Base-by-base conservation (phyloP, 2,888 invertebrate genomes). In the Lypha dubia region DNA sequence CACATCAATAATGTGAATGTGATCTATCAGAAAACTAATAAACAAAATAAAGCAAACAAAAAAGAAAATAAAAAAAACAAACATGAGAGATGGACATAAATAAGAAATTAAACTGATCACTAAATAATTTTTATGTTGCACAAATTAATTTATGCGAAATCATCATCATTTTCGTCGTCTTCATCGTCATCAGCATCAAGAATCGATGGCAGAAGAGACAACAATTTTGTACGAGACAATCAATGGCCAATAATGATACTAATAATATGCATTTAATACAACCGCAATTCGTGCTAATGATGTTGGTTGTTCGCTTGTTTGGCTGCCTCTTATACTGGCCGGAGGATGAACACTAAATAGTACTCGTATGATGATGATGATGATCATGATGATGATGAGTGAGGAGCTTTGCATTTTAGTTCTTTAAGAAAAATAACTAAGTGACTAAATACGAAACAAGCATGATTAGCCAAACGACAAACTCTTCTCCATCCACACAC, bases 201-300 rank as follows among this genome's bases (percentile, higher is more conserved):
- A 46, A 67, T 53, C 46, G 67, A 60, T 24, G 62, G 65, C 13
- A 41, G 20, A 28, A 11, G 6, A 20, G 28, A 65, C 75, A 56
- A 41, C 77, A 22, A n/a, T n/a, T 63, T 70, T 76, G 15, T 62
- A 0, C 24, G 20, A 49, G 46, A 41, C 75, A 75, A 75, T 68
- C 51, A 53, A 75, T 75, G 75, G 68, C 62, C 75, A 58, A 68
- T 83, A 75, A 83, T 83, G 79, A 83, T 75, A 28, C 75, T 67
- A 76, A 84, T 84, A 84, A 84, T 84, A 75, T 67, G 75, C 67
- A 76, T 70, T 71, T 65, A 67, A 76, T 76, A 80, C 80, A 79
- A 76, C 80, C 35, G 46, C 84, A 84, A 76, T 46, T 76, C 70
- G 71, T 76, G 80, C 79, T 84, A 84, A 84, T 84, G 84, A 84